Evolutionary conservation across 1,140 invertebrate genomes (phyloP), one percentile per base, ranked within the genome.

Genomic region (Pissodes strobi): DNA sequence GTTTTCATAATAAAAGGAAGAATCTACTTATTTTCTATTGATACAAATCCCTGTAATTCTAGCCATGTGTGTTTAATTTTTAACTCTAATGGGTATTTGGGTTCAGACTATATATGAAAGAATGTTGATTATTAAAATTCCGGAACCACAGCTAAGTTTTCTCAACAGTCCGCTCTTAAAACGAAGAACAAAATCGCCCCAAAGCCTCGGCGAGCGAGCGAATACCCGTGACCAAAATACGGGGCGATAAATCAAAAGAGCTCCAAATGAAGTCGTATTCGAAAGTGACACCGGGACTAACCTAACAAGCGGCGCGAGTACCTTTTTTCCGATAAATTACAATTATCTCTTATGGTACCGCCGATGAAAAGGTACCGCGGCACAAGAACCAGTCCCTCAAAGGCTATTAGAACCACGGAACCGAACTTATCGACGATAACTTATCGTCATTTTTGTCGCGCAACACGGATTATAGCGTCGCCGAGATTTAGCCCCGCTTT

Each of bases 311-410:
- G 51, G 19, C 52, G 53, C 38, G 57, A 56, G 60, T 63, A 46
- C 60, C 66, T 45, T 55, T 57, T 63, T 52, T 46, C 59, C 72
- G 72, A 73, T 73, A 73, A 73, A 73, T 73, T 73, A 73, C 72
- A 73, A 73, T 73, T 73, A 73, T 73, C 69, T 46, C 61, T 64
- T 64, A 17, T 21, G 49, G 51, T 55, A 17, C 41, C 23, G 51
- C 51, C 23, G 51, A 57, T 41, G 21, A 46, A 48, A 64, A 63
- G 55, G 19, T n/a, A 60, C 43, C 57, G 57, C 43, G 27, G 21
- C 17, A 30, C 17, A 13, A 23, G 37, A 43, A 62, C 59, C 59
- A 52, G 59, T 60, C 43, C 15, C 23, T 13, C 25, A 51, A 39
- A 27, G 46, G 46, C 25, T 37, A 60, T 60, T 49, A 51, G 45